Percentiles rank a stretch among this genome's conserved stretches.
phyloP scores from a whole-genome alignment of 2,797 vertebrate genomes.

The Siniperca undulata region DNA sequence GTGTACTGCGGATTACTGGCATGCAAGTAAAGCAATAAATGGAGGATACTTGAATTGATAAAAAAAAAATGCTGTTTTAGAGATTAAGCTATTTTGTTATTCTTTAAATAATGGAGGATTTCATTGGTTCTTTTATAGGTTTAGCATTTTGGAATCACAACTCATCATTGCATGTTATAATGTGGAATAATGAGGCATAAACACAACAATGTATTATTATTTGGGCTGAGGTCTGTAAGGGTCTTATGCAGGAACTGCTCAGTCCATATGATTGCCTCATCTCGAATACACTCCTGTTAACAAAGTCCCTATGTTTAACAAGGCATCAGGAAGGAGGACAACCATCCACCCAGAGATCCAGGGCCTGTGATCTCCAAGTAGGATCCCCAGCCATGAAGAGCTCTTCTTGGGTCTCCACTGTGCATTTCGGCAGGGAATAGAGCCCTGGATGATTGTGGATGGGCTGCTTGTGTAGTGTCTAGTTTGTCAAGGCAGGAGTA shows the following conservation, averaged over 20 bases:
- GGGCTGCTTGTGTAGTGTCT: slow-evolving; percentile 58
- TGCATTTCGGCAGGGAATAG: slow-evolving; percentile 34
- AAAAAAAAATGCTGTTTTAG: neutral
- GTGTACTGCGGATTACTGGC: neutral
- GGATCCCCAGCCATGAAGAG: slow-evolving; percentile 57
- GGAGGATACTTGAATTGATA: neutral
- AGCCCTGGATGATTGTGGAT: slow-evolving; percentile 38
- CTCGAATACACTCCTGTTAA: neutral
- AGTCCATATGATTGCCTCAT: neutral
- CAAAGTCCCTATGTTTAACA: slow-evolving; percentile 42
- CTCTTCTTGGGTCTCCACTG: slow-evolving; percentile 56
- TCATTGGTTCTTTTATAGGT: neutral
- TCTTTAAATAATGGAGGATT: slow-evolving; percentile 3
- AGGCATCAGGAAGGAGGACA: slow-evolving; percentile 41
- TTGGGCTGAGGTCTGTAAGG: neutral
- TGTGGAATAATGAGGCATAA: neutral
- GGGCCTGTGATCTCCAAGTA: slow-evolving; percentile 53
- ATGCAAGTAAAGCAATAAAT: neutral
- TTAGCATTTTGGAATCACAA: slow-evolving; percentile 2
- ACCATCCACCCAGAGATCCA: slow-evolving; percentile 55
- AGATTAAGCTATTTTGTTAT: neutral
- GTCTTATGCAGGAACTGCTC: neutral
- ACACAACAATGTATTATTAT: neutral
- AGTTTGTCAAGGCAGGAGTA: slow-evolving; percentile 65
- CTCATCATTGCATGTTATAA: neutral